Evolutionary conservation across 2,113 vertebrate species (phyloP).

Genomic region (Mesitornis unicolor): DNA sequence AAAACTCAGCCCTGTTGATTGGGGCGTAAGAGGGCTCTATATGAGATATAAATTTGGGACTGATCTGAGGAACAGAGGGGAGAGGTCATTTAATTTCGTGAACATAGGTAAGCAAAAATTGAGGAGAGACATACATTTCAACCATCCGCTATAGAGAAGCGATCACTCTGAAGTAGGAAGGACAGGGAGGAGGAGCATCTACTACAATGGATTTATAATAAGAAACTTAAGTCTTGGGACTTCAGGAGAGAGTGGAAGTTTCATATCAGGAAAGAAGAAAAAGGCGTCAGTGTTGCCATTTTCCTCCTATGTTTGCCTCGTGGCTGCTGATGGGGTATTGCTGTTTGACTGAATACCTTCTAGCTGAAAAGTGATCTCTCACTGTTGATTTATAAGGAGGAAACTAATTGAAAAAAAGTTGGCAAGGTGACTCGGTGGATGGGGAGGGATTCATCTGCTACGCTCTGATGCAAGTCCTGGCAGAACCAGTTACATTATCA

Average conservation of each 20-base stretch:
- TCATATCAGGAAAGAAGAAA: neutral
- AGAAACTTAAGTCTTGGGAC: neutral
- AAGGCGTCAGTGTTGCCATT: neutral
- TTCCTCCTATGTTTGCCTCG: neutral
- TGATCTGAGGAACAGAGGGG: neutral
- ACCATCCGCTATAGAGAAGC: neutral
- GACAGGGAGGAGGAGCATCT: neutral
- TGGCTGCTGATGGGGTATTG: conserved; percentile 14
- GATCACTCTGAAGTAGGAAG: neutral
- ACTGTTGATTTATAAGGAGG: conserved; percentile 43
- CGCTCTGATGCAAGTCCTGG: conserved; percentile 27
- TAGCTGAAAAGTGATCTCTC: conserved; percentile 40
- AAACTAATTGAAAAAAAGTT: conserved; percentile 34
- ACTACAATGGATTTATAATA: neutral
- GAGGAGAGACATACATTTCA: neutral
- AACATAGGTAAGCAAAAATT: neutral
- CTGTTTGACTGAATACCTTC: conserved; percentile 17
- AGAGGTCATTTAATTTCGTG: neutral
- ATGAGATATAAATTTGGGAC: neutral
- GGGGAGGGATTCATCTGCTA: conserved; percentile 39
- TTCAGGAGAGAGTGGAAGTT: neutral
- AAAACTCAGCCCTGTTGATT: neutral
- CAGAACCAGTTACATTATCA: conserved; percentile 26
- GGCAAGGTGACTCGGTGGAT: conserved; percentile 30
- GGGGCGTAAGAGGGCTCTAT: neutral